Evolutionary conservation across 2,113 vertebrate genomes (phyloP), one percentile per base, ranked within the genome.

Genomic region (Solea senegalensis): DNA sequence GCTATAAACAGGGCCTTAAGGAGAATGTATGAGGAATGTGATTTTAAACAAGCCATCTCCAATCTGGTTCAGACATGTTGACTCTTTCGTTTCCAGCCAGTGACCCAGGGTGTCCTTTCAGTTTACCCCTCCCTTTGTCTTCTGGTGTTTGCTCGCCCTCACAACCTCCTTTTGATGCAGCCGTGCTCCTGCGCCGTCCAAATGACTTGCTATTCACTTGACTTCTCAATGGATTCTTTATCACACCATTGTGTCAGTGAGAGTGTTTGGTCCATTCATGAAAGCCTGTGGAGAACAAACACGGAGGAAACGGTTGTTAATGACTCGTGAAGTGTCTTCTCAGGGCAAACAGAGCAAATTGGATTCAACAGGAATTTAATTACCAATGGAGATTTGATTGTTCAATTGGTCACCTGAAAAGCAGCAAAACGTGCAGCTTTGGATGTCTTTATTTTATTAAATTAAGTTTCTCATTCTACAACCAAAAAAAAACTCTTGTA

Each of bases 191-290:
- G 40, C 56, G 26, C 61, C 75, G 1, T 77, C 80, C 69, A 77
- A 21, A n/a, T 65, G 70, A 83, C 64, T 83, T 71, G 60, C 43
- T 66, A 76, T 73, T 80, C 75, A 76, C 48, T 34, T 8, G 16
- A 0, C 56, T 49, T 40, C 65, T 80, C 78, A 80, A 85, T 81
- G 56, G 79, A 48, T 27, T 68, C 57, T 82, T 85, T 69, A 78
- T 86, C 65, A 26, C 65, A 52, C 71, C 74, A 72, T 86, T 86
- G 86, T 87, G 81, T 67, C 57, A 50, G 66, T 53, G 67, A 76
- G 76, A 72, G 72, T 59, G 83, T 73, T 79, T 45, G 69, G 62
- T 15, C 56, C 74, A 59, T 79, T 84, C 73, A 74, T 50, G 14
- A 75, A 26, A 50, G 40, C 4, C 59, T 1, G 48, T 0, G 5